Base-by-base conservation (phyloP, 1,140 invertebrate species). In the Bicyclus anynana region DNA sequence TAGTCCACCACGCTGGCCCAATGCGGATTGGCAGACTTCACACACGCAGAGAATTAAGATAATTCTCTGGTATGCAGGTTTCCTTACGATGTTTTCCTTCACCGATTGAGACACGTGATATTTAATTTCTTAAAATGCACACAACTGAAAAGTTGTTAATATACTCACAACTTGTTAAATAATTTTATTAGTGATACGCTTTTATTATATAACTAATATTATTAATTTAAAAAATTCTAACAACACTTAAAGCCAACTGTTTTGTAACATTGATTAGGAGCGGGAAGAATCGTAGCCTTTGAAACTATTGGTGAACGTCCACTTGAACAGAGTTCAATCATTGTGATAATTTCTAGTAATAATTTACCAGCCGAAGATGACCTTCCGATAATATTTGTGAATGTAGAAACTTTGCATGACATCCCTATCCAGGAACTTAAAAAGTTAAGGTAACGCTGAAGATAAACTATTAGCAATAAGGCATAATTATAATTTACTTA, bases 281-380 rank as follows among this genome's bases (percentile, higher is more conserved):
- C 65, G 13, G 84, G 84, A 27, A 72, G 72, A 62, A 60, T 83
- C 13, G 62, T 73, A 38, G 52, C 69, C 27, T 85, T 84, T 56
- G 65, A 75, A 21, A 55, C 49, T 35, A 21, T 60, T 10, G 82
- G 80, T 5, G 62, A 74, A 5, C 51, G 58, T n/a, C 70, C 75
- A 4, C 4, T 59, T 4, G 77, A 77, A 17, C 29, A 74, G 5
- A 74, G 77, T 14, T 73, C 77, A 62, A 52, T 84, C 17, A 67
- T 87, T 53, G 70, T 59, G 12, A 37, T 82, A 29, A 62, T 85
- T 18, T 80, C 78, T 52, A 78, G 60, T n/a, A 63, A 47, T 40
- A 81, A 83, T 57, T 65, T 87, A 44, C 84, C 84, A 2, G 77
- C 82, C 1, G 42, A 72, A 35, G 82, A 87, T 52, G 84, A 85